Base-by-base conservation (phyloP, 2,888 invertebrate species). In the Pilophorus perplexus region DNA sequence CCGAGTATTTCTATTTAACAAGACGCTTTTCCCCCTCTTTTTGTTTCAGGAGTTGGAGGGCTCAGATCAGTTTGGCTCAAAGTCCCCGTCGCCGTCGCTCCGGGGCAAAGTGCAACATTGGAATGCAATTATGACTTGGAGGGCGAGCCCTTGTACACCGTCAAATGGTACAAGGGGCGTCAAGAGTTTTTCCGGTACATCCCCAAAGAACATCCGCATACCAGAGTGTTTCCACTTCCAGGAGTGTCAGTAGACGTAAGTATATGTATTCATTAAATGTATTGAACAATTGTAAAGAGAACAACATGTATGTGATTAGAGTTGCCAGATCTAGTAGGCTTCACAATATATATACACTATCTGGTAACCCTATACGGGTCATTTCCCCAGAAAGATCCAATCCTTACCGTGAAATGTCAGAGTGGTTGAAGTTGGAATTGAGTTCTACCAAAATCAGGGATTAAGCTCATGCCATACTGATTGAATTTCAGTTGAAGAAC, bases 111-210 rank as follows among this genome's bases (percentile, higher is more conserved):
- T 1, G 88, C 88, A 54, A 86, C 85, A 44, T 79, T 90, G 70
- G 84, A 85, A 74, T 90, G 89, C 78, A 83, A 82, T 72, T 89
- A 88, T 81, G 85, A 89, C 77, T 79, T 90, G 66, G 86, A 87
- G 76, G 84, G 84, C 52, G 88, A 88, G 73, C 83, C 84, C 1
- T 78, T 90, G 12, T 90, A 89, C 78, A 86, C 88, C 66, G 87
- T 90, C 71, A 89, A 89, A 78, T 90, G 89, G 90, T 90, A 89
- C 80, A 83, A 88, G 72, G 88, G 88, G 4, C 75, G 81, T 12
- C 82, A 85, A 71, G 89, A 90, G 77, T 89, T 90, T 81, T 90
- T 86, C 80, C 82, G 89, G 75, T 90, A 84, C 76, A 84, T 89
- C 71, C 89, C 89, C 2, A 89, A 89, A 75, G 89, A 89, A 76